phyloP scores from a whole-genome alignment of 1,140 invertebrate species.

The Helicoverpa armigera region DNA sequence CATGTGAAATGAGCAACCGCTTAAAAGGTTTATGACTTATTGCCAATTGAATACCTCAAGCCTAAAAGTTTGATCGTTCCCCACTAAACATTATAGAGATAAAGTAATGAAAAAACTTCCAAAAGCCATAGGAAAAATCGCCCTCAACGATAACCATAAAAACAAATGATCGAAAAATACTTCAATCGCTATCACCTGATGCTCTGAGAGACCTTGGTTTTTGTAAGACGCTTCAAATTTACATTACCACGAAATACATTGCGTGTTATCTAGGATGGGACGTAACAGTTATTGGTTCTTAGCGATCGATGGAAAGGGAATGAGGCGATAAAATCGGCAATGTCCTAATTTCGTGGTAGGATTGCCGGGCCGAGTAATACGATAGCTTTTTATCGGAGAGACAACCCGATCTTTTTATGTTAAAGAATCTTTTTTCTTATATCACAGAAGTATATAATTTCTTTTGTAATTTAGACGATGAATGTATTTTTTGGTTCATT shows the following conservation, averaged over 20 bases:
- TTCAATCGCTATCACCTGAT: constrained; percentile 36
- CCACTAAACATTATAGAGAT: constrained; percentile 29
- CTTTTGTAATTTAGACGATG: constrained; percentile 38
- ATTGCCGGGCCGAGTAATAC: constrained; percentile 13
- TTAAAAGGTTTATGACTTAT: neutral
- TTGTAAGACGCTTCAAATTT: neutral
- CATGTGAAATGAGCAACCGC: no score
- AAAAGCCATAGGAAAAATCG: constrained; percentile 26
- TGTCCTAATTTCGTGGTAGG: constrained; percentile 23
- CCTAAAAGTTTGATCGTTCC: constrained; percentile 1
- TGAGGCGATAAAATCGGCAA: neutral
- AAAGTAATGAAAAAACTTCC: constrained; percentile 37
- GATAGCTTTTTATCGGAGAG: constrained; percentile 18
- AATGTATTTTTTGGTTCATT: constrained; percentile 42
- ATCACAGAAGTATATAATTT: constrained; percentile 42
- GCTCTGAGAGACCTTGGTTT: constrained; percentile 24
- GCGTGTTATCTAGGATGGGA: neutral
- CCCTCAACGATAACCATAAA: constrained; percentile 34
- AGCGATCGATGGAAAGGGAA: neutral
- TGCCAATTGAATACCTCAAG: constrained; percentile 4
- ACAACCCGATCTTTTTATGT: constrained; percentile 39
- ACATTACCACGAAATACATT: constrained; percentile 3
- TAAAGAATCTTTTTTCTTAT: constrained; percentile 39
- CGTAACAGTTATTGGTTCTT: neutral
- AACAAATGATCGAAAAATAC: constrained; percentile 44